Evolutionary conservation across 2,797 vertebrate genomes (phyloP).

Genomic region (Anguilla obscura): DNA sequence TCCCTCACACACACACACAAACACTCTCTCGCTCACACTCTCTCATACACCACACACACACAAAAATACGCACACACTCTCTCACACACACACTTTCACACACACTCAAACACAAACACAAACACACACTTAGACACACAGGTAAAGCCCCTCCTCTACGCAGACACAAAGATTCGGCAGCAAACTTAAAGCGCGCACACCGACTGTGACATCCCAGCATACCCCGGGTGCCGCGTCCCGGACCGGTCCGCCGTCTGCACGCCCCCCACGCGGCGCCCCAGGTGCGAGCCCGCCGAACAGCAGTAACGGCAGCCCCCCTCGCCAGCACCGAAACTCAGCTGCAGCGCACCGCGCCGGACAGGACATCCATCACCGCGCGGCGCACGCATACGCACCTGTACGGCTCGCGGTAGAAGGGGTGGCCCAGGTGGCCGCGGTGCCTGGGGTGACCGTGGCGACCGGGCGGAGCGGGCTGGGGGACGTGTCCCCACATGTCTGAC

Average conservation of each 20-base stretch:
- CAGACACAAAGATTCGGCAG: background rate
- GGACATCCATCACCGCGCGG: background rate
- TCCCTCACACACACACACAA: background rate
- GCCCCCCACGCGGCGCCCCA: background rate
- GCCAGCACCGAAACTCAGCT: background rate
- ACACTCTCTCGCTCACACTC: background rate
- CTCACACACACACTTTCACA: background rate
- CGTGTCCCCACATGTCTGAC: conserved; percentile 72
- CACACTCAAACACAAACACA: background rate
- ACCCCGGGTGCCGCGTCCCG: background rate
- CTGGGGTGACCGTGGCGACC: conserved; percentile 65
- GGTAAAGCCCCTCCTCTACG: background rate
- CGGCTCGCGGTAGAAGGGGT: conserved; percentile 60
- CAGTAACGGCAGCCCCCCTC: background rate
- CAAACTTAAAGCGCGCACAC: background rate
- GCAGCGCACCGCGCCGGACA: background rate
- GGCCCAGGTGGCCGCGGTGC: conserved; percentile 60
- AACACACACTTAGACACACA: background rate
- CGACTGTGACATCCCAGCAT: background rate
- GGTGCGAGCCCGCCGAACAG: background rate
- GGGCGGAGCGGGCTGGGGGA: conserved; percentile 52
- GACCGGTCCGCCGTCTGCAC: background rate
- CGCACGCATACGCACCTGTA: conserved; percentile 70
- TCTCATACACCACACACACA: background rate
- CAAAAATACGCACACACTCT: background rate